Conservation (phyloP, 2,113 vertebrate genomes). For the Chaetorhynchus papuensis region DNA sequence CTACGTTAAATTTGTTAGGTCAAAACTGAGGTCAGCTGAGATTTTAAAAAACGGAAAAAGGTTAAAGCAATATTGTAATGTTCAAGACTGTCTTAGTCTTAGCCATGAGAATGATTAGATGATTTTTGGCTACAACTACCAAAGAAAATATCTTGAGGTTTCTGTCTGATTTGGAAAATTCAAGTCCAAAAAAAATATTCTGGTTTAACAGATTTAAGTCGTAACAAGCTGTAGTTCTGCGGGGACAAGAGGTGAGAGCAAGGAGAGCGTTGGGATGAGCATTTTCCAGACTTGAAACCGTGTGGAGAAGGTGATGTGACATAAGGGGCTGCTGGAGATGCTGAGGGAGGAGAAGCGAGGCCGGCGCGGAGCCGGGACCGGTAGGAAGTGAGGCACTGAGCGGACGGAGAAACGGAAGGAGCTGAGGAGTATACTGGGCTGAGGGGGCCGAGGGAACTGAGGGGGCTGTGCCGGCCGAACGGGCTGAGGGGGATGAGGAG, state of each 20-base stretch:
- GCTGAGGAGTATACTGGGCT: too few relatives aligned
- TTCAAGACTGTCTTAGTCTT: background rate
- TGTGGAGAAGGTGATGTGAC: background rate
- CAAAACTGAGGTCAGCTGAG: background rate
- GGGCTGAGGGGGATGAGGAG: background rate
- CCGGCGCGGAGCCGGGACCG: rapidly evolving
- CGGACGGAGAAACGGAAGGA: rapidly evolving
- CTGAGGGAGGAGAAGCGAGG: too few relatives aligned
- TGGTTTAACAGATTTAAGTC: too few relatives aligned
- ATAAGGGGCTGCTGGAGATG: too few relatives aligned
- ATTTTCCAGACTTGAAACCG: rapidly evolving
- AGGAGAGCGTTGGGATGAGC: background rate
- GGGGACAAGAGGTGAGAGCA: background rate
- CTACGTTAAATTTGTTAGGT: background rate
- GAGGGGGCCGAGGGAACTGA: background rate
- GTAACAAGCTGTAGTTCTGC: rapidly evolving
- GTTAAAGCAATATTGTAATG: background rate
- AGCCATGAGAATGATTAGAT: background rate
- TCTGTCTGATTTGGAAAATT: background rate
- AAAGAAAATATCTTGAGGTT: background rate
- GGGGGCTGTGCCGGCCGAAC: too few relatives aligned
- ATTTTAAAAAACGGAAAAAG: background rate
- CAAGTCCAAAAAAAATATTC: too few relatives aligned
- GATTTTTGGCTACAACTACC: background rate
- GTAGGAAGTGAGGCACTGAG: background rate